These are phyloP conservation scores for Microcebus griseorufus DNA, from an alignment of 2,113 vertebrate species.

Conservation along the genomic window DNA sequence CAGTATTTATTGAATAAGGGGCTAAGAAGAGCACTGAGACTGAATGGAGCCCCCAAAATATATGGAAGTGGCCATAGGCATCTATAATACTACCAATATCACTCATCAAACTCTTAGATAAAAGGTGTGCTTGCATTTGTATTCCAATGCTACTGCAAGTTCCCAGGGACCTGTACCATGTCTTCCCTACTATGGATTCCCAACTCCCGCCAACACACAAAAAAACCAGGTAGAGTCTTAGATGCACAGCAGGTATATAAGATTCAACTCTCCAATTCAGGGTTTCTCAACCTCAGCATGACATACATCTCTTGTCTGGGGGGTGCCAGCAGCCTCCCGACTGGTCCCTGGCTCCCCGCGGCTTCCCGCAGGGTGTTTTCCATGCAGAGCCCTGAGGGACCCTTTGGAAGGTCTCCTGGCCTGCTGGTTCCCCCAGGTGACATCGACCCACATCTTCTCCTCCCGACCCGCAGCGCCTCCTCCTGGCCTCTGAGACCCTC, in stretches of 20 bases:
- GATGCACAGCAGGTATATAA: not conserved
- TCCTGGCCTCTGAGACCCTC: not conserved
- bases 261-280: not conserved
- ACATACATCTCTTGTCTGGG: no score
- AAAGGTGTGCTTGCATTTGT: not conserved
- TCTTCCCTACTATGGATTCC: not conserved
- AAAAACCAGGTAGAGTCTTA: not conserved
- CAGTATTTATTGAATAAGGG: not conserved
- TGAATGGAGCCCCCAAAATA: not conserved
- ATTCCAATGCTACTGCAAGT: not conserved
- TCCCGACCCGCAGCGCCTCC: not conserved
- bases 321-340: not conserved
- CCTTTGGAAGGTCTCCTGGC: not conserved
- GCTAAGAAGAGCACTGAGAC: not conserved
- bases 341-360: not conserved
- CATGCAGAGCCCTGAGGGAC: not conserved
- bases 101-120: not conserved
- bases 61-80: not conserved
- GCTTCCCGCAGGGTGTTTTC: not conserved
- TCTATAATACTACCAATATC: not conserved
- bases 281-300: not conserved
- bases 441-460: not conserved
- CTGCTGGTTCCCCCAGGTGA: not conserved
- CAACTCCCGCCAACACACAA: not conserved
- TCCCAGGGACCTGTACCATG: not conserved